These are phyloP conservation scores for Diaprepes abbreviatus DNA, from an alignment of 2,888 invertebrate genomes.

Conservation along the genomic window DNA sequence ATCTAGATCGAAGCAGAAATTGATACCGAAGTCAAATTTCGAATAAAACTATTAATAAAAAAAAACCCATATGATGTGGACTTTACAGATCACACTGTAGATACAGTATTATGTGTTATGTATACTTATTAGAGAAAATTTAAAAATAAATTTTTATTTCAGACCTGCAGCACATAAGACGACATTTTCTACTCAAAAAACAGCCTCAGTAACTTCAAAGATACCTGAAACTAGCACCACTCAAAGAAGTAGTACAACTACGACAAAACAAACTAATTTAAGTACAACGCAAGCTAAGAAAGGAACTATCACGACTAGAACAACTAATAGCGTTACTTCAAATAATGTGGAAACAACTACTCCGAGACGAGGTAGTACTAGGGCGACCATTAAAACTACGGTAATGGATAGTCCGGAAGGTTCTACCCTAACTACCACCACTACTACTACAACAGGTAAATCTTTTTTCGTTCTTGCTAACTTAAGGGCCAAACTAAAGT, in stretches of 20 bases:
- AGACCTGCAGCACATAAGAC: conserved; percentile 35
- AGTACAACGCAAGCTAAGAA: conserved; percentile 34
- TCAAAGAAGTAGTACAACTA: conserved; percentile 11
- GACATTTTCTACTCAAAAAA: conserved; percentile 22
- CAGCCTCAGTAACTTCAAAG: conserved; percentile 9
- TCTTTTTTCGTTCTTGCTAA: no score
- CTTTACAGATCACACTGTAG: no score
- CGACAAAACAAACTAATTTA: conserved; percentile 13
- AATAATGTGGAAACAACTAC: conserved; percentile 1
- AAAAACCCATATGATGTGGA: no score
- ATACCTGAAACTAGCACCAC: conserved; percentile 3
- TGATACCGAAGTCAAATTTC: no score
- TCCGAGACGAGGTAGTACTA: conserved; percentile 5
- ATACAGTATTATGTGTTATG: no score
- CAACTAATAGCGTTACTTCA: neutral
- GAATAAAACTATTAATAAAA: no score
- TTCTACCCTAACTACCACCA: conserved; percentile 19
- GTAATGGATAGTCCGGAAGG: conserved; percentile 2
- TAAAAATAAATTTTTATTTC: no score
- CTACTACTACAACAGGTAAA: conserved; percentile 34
- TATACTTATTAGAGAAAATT: no score
- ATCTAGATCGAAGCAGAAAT: no score
- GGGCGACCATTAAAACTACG: conserved; percentile 16
- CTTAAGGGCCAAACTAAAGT: no score
- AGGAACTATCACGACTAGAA: conserved; percentile 38